Conservation (phyloP, 1,140 invertebrate species). For the Archivesica marissinica region DNA sequence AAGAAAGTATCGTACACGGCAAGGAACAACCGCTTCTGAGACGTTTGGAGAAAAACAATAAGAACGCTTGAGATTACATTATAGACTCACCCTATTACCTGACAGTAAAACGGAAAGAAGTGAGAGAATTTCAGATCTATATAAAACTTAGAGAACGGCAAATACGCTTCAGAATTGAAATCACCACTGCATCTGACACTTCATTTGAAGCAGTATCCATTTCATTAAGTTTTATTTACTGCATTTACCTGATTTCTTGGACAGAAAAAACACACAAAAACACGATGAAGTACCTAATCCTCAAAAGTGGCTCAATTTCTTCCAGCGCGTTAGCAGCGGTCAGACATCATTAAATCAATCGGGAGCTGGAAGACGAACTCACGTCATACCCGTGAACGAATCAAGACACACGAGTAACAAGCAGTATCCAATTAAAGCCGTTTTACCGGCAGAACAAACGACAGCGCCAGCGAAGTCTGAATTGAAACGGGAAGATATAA, state of each 20-base stretch:
- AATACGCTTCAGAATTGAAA: slow-evolving; percentile 20
- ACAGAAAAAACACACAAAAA: neutral
- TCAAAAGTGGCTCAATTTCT: slow-evolving; percentile 45
- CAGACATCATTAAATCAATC: neutral
- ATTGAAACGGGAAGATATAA: slow-evolving; percentile 13
- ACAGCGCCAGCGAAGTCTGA: slow-evolving; percentile 52
- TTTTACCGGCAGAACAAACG: slow-evolving; percentile 59
- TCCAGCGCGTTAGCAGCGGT: slow-evolving; percentile 16
- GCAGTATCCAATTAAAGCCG: slow-evolving; percentile 20
- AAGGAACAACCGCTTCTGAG: slow-evolving; percentile 16
- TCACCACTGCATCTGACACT: slow-evolving; percentile 46
- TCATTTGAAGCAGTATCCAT: slow-evolving; percentile 48
- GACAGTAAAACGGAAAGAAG: slow-evolving; percentile 16
- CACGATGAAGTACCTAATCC: slow-evolving; percentile 39
- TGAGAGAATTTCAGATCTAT: slow-evolving; percentile 21
- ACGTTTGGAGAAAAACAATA: slow-evolving; percentile 4
- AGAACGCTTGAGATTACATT: slow-evolving; percentile 8
- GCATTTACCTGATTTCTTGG: neutral
- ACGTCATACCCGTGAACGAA: slow-evolving; percentile 36
- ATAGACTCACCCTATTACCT: slow-evolving; percentile 41
- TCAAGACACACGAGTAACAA: neutral
- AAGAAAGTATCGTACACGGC: slow-evolving; percentile 46
- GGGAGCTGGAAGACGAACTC: neutral
- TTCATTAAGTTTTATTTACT: slow-evolving; percentile 24
- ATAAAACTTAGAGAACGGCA: slow-evolving; percentile 17